A percentile compares a stretch with the other conserved stretches of the same genome.
Conservation (phyloP, 2,888 invertebrate species). For the Perizoma affinitatum region DNA sequence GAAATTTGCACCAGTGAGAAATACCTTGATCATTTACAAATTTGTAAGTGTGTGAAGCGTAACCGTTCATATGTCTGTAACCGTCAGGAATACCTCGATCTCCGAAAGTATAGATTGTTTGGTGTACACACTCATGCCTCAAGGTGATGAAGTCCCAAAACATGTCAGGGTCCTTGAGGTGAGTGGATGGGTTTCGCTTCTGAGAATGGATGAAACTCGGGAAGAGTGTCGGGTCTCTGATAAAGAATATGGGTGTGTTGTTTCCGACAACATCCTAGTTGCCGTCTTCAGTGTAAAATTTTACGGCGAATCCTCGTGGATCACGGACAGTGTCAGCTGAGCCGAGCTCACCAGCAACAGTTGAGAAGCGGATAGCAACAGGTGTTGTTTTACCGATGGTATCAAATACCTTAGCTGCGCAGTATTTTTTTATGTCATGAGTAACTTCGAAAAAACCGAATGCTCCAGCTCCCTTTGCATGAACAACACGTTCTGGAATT, state of each 20-base stretch:
- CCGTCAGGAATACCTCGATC: constrained; percentile 98
- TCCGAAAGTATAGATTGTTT: constrained; percentile 92
- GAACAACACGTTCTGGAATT: constrained; percentile 97
- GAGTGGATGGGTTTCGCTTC: constrained; percentile 96
- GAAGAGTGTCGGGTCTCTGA: constrained; percentile 95
- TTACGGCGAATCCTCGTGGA: constrained; percentile 96
- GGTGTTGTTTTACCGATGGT: constrained; percentile 91
- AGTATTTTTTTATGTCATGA: constrained; percentile 92
- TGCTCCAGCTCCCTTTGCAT: constrained; percentile 97
- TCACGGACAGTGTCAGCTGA: constrained; percentile 96
- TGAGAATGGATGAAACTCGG: constrained; percentile 98
- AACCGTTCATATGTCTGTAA: constrained; percentile 96
- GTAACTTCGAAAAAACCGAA: constrained; percentile 95
- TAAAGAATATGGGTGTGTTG: constrained; percentile 97
- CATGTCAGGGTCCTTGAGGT: constrained; percentile 96
- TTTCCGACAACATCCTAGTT: constrained; percentile 97
- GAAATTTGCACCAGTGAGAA: constrained; percentile 95
- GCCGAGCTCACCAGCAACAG: constrained; percentile 95
- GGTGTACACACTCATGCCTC: constrained; percentile 94
- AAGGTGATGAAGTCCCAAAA: constrained; percentile 97
- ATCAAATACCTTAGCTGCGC: constrained; percentile 91
- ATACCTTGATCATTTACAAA: constrained; percentile 91
- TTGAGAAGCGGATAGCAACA: constrained; percentile 91
- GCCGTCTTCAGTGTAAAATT: constrained; percentile 96
- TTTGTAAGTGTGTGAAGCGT: constrained; percentile 97